Evolutionary conservation across 2,113 vertebrate species (phyloP), one percentile per base, ranked within the genome.

Genomic region (Alethe castanea): DNA sequence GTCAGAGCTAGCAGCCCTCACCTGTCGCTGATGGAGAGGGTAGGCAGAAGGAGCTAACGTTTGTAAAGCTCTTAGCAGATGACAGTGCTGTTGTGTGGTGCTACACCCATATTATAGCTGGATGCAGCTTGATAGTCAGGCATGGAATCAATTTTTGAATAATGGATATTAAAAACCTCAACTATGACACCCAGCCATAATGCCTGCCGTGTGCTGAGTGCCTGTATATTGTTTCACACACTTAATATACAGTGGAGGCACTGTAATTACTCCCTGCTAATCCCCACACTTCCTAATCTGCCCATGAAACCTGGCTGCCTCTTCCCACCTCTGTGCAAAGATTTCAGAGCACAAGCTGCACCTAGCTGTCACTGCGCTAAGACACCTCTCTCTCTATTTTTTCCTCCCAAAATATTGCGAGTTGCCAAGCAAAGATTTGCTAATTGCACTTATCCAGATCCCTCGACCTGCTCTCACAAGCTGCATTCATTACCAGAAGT

Each of bases 121-220:
- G 92, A 61, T 97, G 96, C 86, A 59, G 92, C 82, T 92, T 97
- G 97, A 97, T 91, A 94, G 96, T 97, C 97, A 97, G 92, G 95
- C 96, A 97, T 97, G 92, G 96, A 97, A 97, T 97, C 94, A 96
- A 94, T 96, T 95, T 96, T 96, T 97, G 95, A 97, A 97, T 97
- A 97, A 97, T 95, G 96, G 96, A 96, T 97, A 92, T 94, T 96
- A 94, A 91, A 97, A 96, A 91, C 2, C 11, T 94, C 97, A 95
- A 69, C 94, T 86, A 5, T 97, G 96, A 96, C 96, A 97, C 86
- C 93, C 88, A 96, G 88, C 85, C 77, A 96, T 96, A 97, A 96
- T 91, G 82, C 89, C 90, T 93, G 91, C 64, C 6, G 5, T 1
- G 14, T 1, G 16, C 87, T 42, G 94, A 85, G 93, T 96, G 91